phyloP scores from a whole-genome alignment of 2,888 invertebrate genomes.

The Pherbina coryleti region DNA sequence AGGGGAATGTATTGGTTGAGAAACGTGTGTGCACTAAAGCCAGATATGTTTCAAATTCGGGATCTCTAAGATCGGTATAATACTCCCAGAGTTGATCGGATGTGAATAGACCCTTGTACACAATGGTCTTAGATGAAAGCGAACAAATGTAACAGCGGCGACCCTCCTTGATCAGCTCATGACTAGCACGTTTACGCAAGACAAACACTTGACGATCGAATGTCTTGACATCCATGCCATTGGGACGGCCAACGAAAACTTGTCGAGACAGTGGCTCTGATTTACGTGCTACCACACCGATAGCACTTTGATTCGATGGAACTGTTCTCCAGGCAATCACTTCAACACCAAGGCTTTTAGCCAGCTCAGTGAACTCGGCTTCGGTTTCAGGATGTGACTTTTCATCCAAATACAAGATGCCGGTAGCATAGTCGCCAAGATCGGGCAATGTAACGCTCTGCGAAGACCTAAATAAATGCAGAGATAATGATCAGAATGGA shows the following conservation, averaged over 20 bases:
- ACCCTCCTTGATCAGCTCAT: constrained; percentile 86
- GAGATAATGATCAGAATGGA: constrained; percentile 13
- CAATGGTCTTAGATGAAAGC: constrained; percentile 87
- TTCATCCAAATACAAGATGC: constrained; percentile 94
- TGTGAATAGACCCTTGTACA: constrained; percentile 98
- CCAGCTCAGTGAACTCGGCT: constrained; percentile 83
- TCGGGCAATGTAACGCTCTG: constrained; percentile 87
- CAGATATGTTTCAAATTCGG: constrained; percentile 91
- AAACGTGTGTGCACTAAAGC: constrained; percentile 98
- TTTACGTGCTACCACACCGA: constrained; percentile 92
- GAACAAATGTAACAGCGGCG: constrained; percentile 97
- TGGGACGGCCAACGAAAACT: constrained; percentile 83
- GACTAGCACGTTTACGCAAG: constrained; percentile 92
- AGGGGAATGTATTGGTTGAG: constrained; percentile 99
- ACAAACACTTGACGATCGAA: constrained; percentile 83
- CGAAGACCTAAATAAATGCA: constrained; percentile 75
- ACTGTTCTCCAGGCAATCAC: constrained; percentile 96
- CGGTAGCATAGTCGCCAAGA: constrained; percentile 94
- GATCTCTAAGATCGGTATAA: constrained; percentile 78
- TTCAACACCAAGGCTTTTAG: constrained; percentile 82
- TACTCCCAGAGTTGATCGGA: constrained; percentile 90
- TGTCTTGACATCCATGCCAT: constrained; percentile 64
- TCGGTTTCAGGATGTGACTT: constrained; percentile 84
- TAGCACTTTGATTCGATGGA: constrained; percentile 85
- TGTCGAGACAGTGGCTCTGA: constrained; percentile 97